A percentile compares a stretch with the other conserved stretches of the same genome.
phyloP scores from a whole-genome alignment of 2,113 vertebrate species.

The Epinephelus moara region DNA sequence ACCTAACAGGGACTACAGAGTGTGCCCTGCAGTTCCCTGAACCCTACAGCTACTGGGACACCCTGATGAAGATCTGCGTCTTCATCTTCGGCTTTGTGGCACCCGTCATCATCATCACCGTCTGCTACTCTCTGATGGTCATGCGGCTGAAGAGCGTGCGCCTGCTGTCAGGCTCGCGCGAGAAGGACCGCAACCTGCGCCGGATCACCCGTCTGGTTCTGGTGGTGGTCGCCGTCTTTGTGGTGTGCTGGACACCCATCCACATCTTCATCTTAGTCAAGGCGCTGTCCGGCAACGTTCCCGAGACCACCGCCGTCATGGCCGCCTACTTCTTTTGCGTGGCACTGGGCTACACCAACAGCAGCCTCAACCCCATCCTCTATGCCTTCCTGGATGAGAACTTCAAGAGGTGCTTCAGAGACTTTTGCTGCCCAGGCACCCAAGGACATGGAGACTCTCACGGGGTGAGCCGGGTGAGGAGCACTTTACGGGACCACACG shows the following conservation, averaged over 20 bases:
- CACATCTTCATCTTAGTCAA: constrained; percentile 97
- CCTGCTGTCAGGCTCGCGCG: constrained; percentile 94
- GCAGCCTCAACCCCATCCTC: constrained; percentile 94
- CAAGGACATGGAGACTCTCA: constrained; percentile 84
- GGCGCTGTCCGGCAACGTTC: constrained; percentile 87
- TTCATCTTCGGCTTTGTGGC: constrained; percentile 95
- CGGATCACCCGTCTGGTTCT: constrained; percentile 95
- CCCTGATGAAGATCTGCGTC: constrained; percentile 97
- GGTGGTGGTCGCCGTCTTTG: constrained; percentile 95
- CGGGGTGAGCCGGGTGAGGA: constrained; percentile 88
- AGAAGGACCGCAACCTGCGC: constrained; percentile 95
- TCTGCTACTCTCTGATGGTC: constrained; percentile 97
- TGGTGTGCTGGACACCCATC: constrained; percentile 94
- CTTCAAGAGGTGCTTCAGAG: constrained; percentile 97
- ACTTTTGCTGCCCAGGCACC: constrained; percentile 92
- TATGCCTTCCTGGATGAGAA: constrained; percentile 92
- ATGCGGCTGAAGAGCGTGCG: constrained; percentile 93
- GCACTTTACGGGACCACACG: constrained; percentile 88
- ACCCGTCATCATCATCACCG: constrained; percentile 93
- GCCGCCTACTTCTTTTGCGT: constrained; percentile 98
- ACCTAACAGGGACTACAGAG: constrained; percentile 86
- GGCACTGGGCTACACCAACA: constrained; percentile 97
- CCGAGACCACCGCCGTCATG: constrained; percentile 91
- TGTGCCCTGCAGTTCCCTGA: constrained; percentile 97
- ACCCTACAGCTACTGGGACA: constrained; percentile 96